Conservation (phyloP, 2,888 invertebrate species). For the Gryllus longicercus region DNA sequence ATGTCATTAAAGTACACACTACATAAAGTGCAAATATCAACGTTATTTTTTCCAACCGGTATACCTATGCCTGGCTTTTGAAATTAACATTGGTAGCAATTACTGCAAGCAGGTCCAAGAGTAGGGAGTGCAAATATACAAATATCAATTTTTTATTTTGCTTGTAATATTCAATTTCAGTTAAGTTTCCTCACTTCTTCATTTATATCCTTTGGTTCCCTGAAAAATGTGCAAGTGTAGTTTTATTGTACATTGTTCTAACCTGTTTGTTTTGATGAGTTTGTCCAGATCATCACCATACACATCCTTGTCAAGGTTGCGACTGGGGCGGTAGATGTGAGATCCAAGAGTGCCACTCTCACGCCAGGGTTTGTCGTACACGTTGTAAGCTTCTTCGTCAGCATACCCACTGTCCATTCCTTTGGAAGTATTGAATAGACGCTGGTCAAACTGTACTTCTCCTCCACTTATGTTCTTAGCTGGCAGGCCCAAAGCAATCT, state of each 20-base stretch:
- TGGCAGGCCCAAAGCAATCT: conserved; percentile 95
- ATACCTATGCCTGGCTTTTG: too few relatives aligned
- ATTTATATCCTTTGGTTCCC: too few relatives aligned
- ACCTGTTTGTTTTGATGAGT: conserved; percentile 81
- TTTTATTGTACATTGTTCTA: conserved; percentile 29
- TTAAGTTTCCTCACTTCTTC: too few relatives aligned
- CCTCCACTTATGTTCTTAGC: conserved; percentile 67
- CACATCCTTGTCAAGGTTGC: conserved; percentile 83
- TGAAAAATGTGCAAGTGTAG: too few relatives aligned
- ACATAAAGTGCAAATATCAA: too few relatives aligned
- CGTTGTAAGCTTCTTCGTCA: conserved; percentile 96
- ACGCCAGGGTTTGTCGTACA: conserved; percentile 98
- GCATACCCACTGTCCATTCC: conserved; percentile 94
- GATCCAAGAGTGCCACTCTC: conserved; percentile 79
- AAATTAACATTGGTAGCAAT: too few relatives aligned
- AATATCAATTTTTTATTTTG: too few relatives aligned
- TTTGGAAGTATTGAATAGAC: conserved; percentile 89
- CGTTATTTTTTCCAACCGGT: too few relatives aligned
- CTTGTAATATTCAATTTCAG: too few relatives aligned
- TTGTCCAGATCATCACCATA: conserved; percentile 89
- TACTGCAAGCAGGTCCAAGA: too few relatives aligned
- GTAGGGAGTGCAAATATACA: too few relatives aligned
- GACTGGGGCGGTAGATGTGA: conserved; percentile 84
- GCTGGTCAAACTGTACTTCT: conserved; percentile 89
- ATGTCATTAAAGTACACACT: too few relatives aligned